Conservation (phyloP, 2,113 vertebrate genomes). For the Haplochromis burtoni region DNA sequence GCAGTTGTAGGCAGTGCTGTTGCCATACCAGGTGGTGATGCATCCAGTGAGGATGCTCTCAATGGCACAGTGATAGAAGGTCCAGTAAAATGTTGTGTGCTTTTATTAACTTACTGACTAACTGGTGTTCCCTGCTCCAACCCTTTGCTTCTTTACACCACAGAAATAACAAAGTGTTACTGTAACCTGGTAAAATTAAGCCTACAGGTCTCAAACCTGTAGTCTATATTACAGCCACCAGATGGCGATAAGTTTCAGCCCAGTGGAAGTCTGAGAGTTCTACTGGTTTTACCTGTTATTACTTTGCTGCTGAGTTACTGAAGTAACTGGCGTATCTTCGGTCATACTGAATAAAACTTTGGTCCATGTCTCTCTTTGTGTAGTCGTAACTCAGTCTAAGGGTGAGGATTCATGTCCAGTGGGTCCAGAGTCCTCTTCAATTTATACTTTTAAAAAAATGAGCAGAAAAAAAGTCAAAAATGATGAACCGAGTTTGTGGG, state of each 20-base stretch:
- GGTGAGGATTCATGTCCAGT: background rate
- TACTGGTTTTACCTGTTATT: background rate
- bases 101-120: background rate
- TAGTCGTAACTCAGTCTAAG: background rate
- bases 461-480: background rate
- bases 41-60: too few relatives aligned
- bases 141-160: background rate
- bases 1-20: too few relatives aligned
- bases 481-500: background rate
- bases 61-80: too few relatives aligned
- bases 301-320: background rate
- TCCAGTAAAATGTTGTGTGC: background rate
- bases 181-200: background rate
- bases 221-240: fast-evolving
- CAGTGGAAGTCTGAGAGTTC: background rate
- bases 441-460: background rate
- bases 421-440: background rate
- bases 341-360: background rate
- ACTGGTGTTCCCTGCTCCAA: background rate
- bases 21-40: too few relatives aligned
- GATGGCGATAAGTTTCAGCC: background rate
- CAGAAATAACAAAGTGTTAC: background rate
- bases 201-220: background rate
- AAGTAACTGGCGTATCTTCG: background rate
- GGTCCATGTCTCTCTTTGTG: background rate